Evolutionary conservation across 2,797 vertebrate genomes (phyloP).

Genomic region (Acanthopagrus latus): DNA sequence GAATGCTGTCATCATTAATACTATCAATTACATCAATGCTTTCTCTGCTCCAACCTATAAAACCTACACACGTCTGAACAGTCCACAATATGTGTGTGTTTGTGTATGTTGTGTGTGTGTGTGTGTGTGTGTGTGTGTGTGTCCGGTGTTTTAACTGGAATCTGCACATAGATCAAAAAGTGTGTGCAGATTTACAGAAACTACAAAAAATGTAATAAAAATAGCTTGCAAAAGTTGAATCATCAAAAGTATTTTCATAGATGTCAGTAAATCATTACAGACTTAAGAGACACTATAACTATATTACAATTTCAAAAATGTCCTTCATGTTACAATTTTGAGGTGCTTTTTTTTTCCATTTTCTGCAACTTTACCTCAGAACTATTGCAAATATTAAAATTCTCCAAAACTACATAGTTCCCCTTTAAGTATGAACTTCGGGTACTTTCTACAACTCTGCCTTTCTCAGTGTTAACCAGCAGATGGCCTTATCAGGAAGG

Average conservation of each 20-base stretch:
- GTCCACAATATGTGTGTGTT: background rate
- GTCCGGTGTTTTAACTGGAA: background rate
- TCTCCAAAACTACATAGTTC: too few relatives aligned
- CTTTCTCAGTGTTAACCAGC: slow-evolving; percentile 37
- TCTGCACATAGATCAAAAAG: background rate
- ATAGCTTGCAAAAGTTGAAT: background rate
- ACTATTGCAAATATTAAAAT: too few relatives aligned
- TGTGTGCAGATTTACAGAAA: background rate
- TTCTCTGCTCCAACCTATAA: too few relatives aligned
- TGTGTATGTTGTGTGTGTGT: too few relatives aligned
- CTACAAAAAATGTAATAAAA: background rate
- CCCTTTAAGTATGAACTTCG: too few relatives aligned
- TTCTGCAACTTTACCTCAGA: too few relatives aligned
- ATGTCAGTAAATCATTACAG: background rate
- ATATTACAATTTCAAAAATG: too few relatives aligned
- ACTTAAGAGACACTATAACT: background rate
- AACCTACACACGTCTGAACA: too few relatives aligned
- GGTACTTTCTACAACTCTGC: too few relatives aligned
- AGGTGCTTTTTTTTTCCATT: background rate
- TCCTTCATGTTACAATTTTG: background rate
- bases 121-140: background rate
- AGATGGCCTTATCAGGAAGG: slow-evolving; percentile 42
- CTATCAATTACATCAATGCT: too few relatives aligned
- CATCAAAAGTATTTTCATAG: background rate
- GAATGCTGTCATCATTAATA: too few relatives aligned